Evolutionary conservation across 1,140 invertebrate species (phyloP).

Genomic region (Monochamus saltuarius): DNA sequence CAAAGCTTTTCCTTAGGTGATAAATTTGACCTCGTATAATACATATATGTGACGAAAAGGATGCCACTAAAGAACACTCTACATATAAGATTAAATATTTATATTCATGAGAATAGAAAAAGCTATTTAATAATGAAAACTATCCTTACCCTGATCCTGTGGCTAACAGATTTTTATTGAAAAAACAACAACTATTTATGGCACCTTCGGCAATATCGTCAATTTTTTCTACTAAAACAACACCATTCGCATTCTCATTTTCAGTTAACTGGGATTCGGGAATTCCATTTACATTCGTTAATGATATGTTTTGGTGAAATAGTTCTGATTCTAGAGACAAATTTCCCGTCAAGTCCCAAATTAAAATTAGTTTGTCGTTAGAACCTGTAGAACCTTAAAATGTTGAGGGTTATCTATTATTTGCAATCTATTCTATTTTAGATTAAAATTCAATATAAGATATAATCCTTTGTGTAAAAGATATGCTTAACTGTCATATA

Average conservation of each 20-base stretch:
- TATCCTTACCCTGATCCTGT: slow-evolving; percentile 58
- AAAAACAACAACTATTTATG: slow-evolving; percentile 61
- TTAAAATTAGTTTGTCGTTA: slow-evolving; percentile 68
- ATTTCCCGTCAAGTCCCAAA: slow-evolving; percentile 63
- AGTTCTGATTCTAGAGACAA: slow-evolving; percentile 55
- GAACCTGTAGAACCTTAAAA: slow-evolving; percentile 60
- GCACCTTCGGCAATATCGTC: slow-evolving; percentile 55
- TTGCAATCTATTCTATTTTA: neutral
- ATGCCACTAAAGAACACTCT: too few species aligned
- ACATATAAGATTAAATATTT: too few species aligned
- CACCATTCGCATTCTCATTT: slow-evolving; percentile 52
- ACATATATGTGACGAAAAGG: too few species aligned
- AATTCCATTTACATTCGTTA: slow-evolving; percentile 24
- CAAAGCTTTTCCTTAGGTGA: too few species aligned
- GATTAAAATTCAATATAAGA: neutral
- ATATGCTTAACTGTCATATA: too few species aligned
- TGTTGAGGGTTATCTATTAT: slow-evolving; percentile 15
- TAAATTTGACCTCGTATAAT: too few species aligned
- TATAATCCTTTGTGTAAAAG: too few species aligned
- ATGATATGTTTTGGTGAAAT: slow-evolving; percentile 28
- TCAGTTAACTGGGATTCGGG: slow-evolving; percentile 54
- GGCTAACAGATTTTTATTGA: slow-evolving; percentile 55
- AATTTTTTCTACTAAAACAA: slow-evolving; percentile 55
- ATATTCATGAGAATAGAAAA: too few species aligned
- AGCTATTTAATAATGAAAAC: too few species aligned